These are phyloP conservation scores for Anodontia alba DNA, from an alignment of 2,888 invertebrate genomes.

Conservation along the genomic window DNA sequence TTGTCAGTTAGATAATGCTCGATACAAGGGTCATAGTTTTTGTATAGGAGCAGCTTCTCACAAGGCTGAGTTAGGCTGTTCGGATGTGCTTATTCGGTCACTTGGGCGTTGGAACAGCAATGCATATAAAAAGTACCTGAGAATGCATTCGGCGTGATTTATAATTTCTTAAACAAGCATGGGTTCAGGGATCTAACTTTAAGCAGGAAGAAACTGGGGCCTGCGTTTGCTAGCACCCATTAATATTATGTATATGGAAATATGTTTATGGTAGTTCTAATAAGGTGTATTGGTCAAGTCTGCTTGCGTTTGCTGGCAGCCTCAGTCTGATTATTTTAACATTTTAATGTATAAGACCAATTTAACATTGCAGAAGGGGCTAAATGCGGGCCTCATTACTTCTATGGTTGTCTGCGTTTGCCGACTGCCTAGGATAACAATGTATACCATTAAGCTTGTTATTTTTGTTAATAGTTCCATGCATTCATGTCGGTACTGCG, in stretches of 20 bases:
- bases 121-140: neutral
- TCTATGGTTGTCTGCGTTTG: neutral
- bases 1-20: neutral
- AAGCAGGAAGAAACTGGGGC: neutral
- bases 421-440: neutral
- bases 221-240: conserved; percentile 4
- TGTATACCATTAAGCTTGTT: too few species aligned
- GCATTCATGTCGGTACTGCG: too few species aligned
- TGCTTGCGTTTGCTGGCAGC: neutral
- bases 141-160: conserved; percentile 3
- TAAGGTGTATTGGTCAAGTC: neutral
- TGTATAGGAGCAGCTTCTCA: neutral
- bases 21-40: conserved; percentile 4
- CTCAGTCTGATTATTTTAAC: neutral
- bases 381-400: too few species aligned
- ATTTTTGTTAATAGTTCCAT: too few species aligned
- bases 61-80: neutral
- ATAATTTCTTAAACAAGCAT: neutral
- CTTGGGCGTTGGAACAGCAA: conserved; percentile 7
- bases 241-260: neutral
- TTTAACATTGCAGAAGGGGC: too few species aligned
- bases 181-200: too few species aligned
- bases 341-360: too few species aligned
- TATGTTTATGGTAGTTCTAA: too few species aligned
- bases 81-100: neutral